Conservation (phyloP, 35 echinoderm and acorn worm genomes). For the Ophiothrix spiculata region DNA sequence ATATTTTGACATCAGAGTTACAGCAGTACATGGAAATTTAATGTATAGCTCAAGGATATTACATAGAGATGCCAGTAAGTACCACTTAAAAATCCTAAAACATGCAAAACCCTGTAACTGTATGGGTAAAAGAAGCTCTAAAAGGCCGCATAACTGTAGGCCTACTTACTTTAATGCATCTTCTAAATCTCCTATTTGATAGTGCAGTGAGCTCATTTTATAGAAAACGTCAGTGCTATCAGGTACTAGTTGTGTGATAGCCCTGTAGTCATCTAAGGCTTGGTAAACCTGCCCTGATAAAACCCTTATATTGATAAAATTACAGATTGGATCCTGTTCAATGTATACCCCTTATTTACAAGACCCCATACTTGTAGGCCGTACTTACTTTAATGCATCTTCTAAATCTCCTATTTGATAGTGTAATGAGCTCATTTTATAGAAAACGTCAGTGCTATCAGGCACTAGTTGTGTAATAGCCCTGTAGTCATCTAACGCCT, state of each 20-base stretch:
- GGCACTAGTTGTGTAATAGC: slow-evolving; percentile 67
- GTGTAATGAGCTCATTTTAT: too few species aligned
- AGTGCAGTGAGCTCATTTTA: not conserved
- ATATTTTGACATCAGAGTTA: too few species aligned
- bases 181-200: not conserved
- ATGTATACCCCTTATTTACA: slow-evolving; percentile 63
- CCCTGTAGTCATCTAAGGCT: slow-evolving; percentile 63
- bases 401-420: too few species aligned
- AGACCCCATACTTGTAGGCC: slow-evolving; percentile 33
- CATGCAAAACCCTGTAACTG: too few species aligned
- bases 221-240: slow-evolving; percentile 73
- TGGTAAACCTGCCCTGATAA: slow-evolving; percentile 74
- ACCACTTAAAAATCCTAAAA: too few species aligned
- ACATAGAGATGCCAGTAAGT: too few species aligned
- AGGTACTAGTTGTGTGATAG: slow-evolving; percentile 59
- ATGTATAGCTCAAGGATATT: too few species aligned
- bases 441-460: slow-evolving; percentile 76
- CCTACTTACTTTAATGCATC: slow-evolving; percentile 26
- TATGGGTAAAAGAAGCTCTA: too few species aligned
- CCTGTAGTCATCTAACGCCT: slow-evolving; percentile 79
- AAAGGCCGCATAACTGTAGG: slow-evolving; percentile 66
- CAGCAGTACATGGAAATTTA: too few species aligned
- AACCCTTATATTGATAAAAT: slow-evolving; percentile 41
- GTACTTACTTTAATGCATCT: too few species aligned
- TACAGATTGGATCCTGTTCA: slow-evolving; percentile 64